These are phyloP conservation scores for Pipa parva DNA, from an alignment of 2,113 vertebrate genomes.

Conservation along the genomic window DNA sequence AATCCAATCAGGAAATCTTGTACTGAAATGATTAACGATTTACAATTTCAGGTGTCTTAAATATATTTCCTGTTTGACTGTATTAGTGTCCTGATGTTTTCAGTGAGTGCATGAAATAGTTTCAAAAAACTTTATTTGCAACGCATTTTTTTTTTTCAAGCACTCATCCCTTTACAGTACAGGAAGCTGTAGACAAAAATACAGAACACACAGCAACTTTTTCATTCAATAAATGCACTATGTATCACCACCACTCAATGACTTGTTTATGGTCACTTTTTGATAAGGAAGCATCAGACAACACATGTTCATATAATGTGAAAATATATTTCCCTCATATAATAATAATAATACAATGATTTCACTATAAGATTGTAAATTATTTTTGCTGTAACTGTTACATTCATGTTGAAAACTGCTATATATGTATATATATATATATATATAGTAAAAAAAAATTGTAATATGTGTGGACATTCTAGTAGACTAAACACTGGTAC, in stretches of 20 bases:
- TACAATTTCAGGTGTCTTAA: neutral
- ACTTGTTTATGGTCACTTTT: too few relatives aligned
- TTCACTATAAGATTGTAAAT: constrained; percentile 52
- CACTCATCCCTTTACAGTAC: neutral
- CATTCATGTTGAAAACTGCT: constrained; percentile 52
- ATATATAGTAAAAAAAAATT: neutral
- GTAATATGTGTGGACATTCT: constrained; percentile 51
- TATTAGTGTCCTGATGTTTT: neutral
- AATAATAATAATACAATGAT: constrained; percentile 47
- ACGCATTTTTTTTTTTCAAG: neutral
- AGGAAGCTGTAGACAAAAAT: neutral
- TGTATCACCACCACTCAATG: too few relatives aligned
- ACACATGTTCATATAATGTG: constrained; percentile 61
- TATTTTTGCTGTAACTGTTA: constrained; percentile 59
- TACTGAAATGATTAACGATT: neutral
- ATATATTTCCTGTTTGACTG: neutral
- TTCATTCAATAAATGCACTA: too few relatives aligned
- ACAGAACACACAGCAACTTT: too few relatives aligned
- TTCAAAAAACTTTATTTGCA: neutral
- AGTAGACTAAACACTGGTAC: constrained; percentile 55
- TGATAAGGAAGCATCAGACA: too few relatives aligned
- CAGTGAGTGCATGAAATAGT: neutral
- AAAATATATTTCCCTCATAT: too few relatives aligned
- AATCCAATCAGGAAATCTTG: neutral
- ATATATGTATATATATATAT: neutral